Evolutionary conservation across 2,888 invertebrate species (phyloP).

Genomic region (Drosophila quinaria): DNA sequence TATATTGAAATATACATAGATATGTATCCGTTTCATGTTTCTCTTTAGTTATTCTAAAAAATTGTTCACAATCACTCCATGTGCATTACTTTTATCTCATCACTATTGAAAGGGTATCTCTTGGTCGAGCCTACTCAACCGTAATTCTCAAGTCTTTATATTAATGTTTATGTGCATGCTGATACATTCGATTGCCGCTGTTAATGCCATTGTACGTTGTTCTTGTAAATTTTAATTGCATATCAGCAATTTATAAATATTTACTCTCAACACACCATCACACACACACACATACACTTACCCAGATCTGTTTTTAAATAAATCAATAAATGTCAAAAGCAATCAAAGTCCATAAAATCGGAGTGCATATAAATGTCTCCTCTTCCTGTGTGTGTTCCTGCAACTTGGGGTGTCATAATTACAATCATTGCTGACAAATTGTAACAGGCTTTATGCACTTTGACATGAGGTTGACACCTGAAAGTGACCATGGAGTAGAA

Average conservation of each 20-base stretch:
- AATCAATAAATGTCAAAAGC: slow-evolving; percentile 72
- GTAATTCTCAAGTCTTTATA: not conserved
- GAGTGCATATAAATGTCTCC: slow-evolving; percentile 15
- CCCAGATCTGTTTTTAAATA: slow-evolving; percentile 23
- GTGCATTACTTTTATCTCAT: no score
- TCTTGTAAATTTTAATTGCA: slow-evolving; percentile 70
- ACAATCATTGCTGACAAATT: slow-evolving; percentile 1
- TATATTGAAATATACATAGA: no score
- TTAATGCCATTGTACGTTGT: slow-evolving; percentile 41
- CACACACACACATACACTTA: not conserved
- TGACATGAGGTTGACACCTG: not conserved
- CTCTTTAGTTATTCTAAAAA: no score
- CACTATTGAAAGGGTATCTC: not conserved
- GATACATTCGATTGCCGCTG: slow-evolving; percentile 42
- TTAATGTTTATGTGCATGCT: slow-evolving; percentile 10
- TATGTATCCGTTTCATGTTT: no score
- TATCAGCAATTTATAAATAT: slow-evolving; percentile 63
- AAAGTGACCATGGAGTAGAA: not conserved
- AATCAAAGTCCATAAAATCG: slow-evolving; percentile 59
- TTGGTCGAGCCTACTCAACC: not conserved
- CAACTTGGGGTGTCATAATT: slow-evolving; percentile 6
- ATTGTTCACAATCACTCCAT: no score
- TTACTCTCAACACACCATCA: slow-evolving; percentile 41
- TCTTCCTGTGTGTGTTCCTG: not conserved
- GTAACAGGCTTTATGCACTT: not conserved